These are phyloP conservation scores for Natrix natrix DNA, from an alignment of 2,797 vertebrate species.

Conservation along the genomic window DNA sequence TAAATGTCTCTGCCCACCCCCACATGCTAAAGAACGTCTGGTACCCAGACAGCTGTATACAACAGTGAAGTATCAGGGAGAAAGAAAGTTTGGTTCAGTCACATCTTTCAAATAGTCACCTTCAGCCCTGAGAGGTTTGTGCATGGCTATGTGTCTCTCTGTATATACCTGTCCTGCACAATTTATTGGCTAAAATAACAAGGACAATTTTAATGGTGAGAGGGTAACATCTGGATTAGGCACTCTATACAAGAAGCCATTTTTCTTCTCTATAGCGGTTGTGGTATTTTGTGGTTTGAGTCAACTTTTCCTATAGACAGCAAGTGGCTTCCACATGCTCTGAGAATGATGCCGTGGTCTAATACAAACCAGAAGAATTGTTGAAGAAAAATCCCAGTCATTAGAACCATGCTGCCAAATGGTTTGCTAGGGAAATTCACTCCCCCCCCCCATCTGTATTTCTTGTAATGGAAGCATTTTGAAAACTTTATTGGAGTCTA, in stretches of 20 bases:
- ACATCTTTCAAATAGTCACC: constrained; percentile 30
- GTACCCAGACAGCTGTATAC: constrained; percentile 19
- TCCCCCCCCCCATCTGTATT: background rate
- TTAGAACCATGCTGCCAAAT: background rate
- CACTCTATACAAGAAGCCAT: constrained; percentile 13
- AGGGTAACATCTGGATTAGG: constrained; percentile 25
- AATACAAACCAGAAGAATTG: background rate
- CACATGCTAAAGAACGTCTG: background rate
- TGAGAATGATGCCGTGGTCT: background rate
- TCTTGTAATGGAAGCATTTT: background rate
- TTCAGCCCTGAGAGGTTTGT: background rate
- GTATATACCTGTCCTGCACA: background rate
- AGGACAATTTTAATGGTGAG: constrained; percentile 9
- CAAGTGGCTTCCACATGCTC: constrained; percentile 19
- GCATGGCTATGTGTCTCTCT: background rate
- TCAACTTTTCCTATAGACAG: constrained; percentile 19
- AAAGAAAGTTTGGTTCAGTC: constrained; percentile 15
- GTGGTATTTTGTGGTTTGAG: constrained; percentile 12
- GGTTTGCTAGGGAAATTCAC: background rate
- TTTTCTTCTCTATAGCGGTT: constrained; percentile 29
- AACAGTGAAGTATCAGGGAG: constrained; percentile 23
- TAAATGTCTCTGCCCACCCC: background rate
- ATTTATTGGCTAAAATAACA: background rate
- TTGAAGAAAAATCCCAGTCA: background rate
- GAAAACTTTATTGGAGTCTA: background rate